phyloP scores from a whole-genome alignment of 2,888 invertebrate genomes.

The Sesamia inferens region DNA sequence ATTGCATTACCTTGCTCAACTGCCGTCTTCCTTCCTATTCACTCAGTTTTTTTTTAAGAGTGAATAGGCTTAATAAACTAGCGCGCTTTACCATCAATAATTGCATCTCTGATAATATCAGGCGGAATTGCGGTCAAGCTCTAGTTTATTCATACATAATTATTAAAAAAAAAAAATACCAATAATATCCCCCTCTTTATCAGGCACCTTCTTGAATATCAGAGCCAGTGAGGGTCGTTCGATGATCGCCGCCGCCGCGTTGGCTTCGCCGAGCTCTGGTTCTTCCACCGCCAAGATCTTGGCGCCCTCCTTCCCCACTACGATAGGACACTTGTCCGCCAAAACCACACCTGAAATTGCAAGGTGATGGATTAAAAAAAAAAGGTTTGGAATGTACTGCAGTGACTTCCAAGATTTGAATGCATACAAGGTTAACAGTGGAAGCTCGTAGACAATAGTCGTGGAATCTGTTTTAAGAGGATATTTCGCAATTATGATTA shows the following conservation, averaged over 20 bases:
- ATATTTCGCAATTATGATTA: not conserved
- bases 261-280: slow-evolving; percentile 75
- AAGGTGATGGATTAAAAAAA: not conserved
- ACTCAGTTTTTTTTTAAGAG: no score
- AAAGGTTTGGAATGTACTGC: not conserved
- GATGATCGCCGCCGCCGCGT: slow-evolving; percentile 72
- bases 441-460: not conserved
- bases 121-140: no score
- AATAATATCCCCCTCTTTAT: slow-evolving; percentile 83
- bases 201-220: slow-evolving; percentile 81
- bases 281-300: slow-evolving; percentile 80
- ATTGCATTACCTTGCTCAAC: no score
- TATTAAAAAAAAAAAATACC: no score
- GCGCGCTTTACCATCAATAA: no score
- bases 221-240: slow-evolving; percentile 83
- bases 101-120: no score
- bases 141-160: no score
- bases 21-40: no score
- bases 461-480: not conserved
- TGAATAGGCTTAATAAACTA: no score
- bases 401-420: not conserved
- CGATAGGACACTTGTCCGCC: slow-evolving; percentile 85
- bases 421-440: not conserved
- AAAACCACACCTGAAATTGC: slow-evolving; percentile 77
- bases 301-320: slow-evolving; percentile 79